Evolutionary conservation across 2,888 invertebrate species (phyloP).

Genomic region (Dicranocentrus wangi): DNA sequence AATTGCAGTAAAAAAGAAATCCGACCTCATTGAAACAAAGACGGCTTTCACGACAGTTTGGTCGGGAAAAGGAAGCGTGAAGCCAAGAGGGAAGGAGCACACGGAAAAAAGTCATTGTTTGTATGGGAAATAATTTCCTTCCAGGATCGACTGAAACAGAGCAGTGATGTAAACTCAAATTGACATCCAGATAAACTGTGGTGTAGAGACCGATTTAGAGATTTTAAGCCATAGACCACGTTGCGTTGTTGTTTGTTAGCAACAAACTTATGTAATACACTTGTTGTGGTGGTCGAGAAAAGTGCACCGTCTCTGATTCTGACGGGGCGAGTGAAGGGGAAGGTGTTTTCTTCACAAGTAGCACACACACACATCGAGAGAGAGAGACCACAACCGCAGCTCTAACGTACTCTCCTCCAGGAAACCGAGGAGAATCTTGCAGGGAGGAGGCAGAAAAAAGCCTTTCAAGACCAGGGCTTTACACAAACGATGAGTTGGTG

Average conservation of each 20-base stretch:
- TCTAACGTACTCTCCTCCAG: background rate
- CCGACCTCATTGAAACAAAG: constrained; percentile 21
- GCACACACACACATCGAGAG: background rate
- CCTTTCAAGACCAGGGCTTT: constrained; percentile 39
- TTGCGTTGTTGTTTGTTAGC: constrained; percentile 18
- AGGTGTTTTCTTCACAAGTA: constrained; percentile 17
- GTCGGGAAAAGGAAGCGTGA: background rate
- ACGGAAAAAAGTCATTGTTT: constrained; percentile 44
- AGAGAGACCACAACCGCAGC: constrained; percentile 12
- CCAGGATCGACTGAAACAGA: constrained; percentile 25
- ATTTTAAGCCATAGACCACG: constrained; percentile 8
- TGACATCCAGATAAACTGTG: background rate
- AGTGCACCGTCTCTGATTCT: constrained; percentile 19
- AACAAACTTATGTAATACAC: background rate
- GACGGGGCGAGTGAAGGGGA: constrained; percentile 12
- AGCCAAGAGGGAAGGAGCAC: background rate
- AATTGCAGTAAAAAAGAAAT: constrained; percentile 21
- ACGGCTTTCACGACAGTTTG: background rate
- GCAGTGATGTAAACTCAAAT: constrained; percentile 1
- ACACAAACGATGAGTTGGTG: constrained; percentile 65
- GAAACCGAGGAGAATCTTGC: constrained; percentile 18
- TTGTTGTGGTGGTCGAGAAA: constrained; percentile 12
- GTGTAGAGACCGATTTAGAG: constrained; percentile 21
- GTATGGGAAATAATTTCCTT: constrained; percentile 45
- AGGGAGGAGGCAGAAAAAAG: constrained; percentile 29